phyloP scores from a whole-genome alignment of 2,797 vertebrate species.

The Crax fasciolata region DNA sequence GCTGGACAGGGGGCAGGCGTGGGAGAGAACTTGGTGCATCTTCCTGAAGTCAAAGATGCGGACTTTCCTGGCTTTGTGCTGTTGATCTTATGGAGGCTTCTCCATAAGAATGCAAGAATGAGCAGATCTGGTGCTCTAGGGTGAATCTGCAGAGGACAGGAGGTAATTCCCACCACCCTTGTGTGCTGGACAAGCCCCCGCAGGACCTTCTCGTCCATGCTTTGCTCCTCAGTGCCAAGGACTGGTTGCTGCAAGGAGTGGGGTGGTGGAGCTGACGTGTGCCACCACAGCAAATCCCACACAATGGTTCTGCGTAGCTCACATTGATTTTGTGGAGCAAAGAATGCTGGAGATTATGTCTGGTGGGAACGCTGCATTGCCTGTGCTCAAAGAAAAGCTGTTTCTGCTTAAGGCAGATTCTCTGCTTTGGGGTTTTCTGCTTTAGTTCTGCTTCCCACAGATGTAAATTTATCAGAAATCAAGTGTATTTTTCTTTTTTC shows the following conservation, averaged over 20 bases:
- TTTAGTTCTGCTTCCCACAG: background rate
- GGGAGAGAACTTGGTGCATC: background rate
- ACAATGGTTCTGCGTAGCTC: fast-evolving
- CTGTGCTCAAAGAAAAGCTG: background rate
- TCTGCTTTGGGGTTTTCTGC: background rate
- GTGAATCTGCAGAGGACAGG: background rate
- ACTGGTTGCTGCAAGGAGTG: background rate
- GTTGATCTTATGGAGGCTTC: background rate
- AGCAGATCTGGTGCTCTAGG: background rate
- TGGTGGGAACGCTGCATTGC: background rate
- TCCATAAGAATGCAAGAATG: background rate
- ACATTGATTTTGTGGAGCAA: background rate
- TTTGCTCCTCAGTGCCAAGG: background rate
- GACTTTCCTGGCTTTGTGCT: background rate
- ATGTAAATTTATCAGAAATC: background rate
- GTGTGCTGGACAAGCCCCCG: background rate
- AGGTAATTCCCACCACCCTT: background rate
- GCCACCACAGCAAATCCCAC: background rate
- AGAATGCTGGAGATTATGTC: background rate
- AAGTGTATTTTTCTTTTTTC: background rate
- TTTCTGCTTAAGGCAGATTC: background rate
- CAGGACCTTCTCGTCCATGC: background rate
- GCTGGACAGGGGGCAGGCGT: background rate
- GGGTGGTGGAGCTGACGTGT: background rate
- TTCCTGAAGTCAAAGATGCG: background rate